These are phyloP conservation scores for Nothocercus julius DNA, from an alignment of 2,113 vertebrate species.

Conservation along the genomic window DNA sequence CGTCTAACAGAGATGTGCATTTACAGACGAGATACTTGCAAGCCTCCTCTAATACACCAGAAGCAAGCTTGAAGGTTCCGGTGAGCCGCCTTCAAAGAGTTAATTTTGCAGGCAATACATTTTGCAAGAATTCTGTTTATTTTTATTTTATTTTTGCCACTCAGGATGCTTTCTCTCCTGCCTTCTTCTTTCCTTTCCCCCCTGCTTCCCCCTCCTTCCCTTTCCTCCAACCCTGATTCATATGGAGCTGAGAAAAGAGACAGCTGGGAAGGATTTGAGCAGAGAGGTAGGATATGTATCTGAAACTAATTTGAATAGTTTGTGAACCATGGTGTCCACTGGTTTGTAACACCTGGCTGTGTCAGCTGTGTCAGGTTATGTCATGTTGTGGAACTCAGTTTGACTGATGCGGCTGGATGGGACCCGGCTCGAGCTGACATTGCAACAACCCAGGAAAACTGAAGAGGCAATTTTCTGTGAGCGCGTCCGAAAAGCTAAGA, in stretches of 20 bases:
- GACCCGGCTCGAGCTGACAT: slow-evolving; percentile 16
- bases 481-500: neutral
- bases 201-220: neutral
- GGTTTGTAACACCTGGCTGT: slow-evolving; percentile 59
- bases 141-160: neutral
- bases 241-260: slow-evolving; percentile 41
- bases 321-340: slow-evolving; percentile 59
- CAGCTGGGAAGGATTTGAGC: slow-evolving; percentile 27
- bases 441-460: slow-evolving; percentile 16
- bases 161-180: neutral
- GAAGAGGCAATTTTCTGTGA: slow-evolving; percentile 29
- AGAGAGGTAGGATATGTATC: slow-evolving; percentile 35
- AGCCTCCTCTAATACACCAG: neutral
- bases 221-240: slow-evolving; percentile 17
- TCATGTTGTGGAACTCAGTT: slow-evolving; percentile 48
- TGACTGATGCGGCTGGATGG: slow-evolving; percentile 56
- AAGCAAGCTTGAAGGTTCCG: fast-evolving
- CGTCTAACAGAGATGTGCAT: neutral
- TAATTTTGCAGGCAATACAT: neutral
- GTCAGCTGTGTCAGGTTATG: slow-evolving; percentile 54
- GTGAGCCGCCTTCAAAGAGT: neutral
- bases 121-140: neutral
- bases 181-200: neutral
- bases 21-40: neutral
- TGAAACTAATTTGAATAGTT: slow-evolving; percentile 69